Percentiles rank a stretch among this genome's conserved stretches.
These are phyloP conservation scores for Embidobia sp. DNA, from an alignment of 2,888 invertebrate genomes.

Conservation along the genomic window DNA sequence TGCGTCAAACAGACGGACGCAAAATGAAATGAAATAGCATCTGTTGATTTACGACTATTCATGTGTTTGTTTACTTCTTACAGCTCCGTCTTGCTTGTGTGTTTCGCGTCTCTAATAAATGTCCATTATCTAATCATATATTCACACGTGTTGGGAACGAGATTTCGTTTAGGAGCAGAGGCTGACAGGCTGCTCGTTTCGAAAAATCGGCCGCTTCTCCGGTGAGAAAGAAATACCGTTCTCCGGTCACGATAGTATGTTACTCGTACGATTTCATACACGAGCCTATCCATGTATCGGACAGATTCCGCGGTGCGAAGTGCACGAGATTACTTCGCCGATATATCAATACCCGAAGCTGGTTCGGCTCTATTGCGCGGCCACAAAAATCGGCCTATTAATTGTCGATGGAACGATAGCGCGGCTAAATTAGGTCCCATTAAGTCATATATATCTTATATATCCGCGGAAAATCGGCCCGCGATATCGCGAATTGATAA, in stretches of 20 bases:
- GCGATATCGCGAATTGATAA: slow-evolving; percentile 33
- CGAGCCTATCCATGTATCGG: slow-evolving; percentile 52
- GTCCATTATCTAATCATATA: slow-evolving; percentile 42
- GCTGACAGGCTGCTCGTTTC: slow-evolving; percentile 44
- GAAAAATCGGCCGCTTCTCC: slow-evolving; percentile 50
- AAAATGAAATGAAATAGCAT: too few relatives aligned
- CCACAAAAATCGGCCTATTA: slow-evolving; percentile 50
- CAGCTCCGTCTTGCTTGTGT: too few relatives aligned
- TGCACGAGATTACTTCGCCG: slow-evolving; percentile 44
- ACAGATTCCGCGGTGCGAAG: slow-evolving; percentile 57
- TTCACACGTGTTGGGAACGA: slow-evolving; percentile 44
- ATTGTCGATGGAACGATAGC: slow-evolving; percentile 38
- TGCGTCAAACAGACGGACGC: too few relatives aligned
- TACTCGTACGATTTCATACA: slow-evolving; percentile 57
- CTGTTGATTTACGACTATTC: too few relatives aligned
- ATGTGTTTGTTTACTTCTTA: too few relatives aligned
- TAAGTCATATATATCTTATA: slow-evolving; percentile 33
- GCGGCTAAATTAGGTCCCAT: slow-evolving; percentile 39
- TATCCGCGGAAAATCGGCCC: slow-evolving; percentile 35
- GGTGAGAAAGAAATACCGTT: slow-evolving; percentile 62
- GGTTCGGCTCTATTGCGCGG: slow-evolving; percentile 21
- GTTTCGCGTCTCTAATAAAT: not conserved
- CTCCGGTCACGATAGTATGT: slow-evolving; percentile 58
- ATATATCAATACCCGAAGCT: slow-evolving; percentile 41
- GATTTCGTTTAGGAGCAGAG: slow-evolving; percentile 38